These are phyloP conservation scores for Dryomyza anilis DNA, from an alignment of 2,888 invertebrate species.

Conservation along the genomic window DNA sequence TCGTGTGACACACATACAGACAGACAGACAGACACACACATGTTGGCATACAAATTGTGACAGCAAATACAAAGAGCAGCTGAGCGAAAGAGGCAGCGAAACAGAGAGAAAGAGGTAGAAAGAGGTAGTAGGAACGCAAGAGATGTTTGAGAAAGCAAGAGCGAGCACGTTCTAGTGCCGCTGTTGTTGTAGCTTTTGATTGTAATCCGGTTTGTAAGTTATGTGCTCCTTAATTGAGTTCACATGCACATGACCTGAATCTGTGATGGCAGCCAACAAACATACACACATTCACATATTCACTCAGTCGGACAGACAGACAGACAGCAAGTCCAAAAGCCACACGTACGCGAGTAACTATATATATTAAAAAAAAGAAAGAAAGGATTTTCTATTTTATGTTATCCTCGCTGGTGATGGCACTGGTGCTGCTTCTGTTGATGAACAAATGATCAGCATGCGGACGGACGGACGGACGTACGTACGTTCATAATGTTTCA, in stretches of 20 bases:
- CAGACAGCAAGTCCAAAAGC: neutral
- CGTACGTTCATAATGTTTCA: neutral
- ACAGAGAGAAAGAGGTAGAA: neutral
- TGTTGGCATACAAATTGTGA: constrained; percentile 30
- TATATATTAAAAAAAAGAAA: constrained; percentile 2
- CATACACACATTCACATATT: neutral
- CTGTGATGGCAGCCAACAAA: constrained; percentile 40
- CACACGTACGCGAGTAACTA: no score
- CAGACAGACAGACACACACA: constrained; percentile 8
- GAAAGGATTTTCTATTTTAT: constrained; percentile 14
- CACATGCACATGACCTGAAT: constrained; percentile 58
- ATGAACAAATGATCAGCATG: no score
- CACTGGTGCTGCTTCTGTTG: no score
- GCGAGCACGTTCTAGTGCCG: constrained; percentile 2
- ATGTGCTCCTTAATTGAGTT: constrained; percentile 58
- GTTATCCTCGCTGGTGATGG: constrained; percentile 16
- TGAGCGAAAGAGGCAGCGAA: neutral
- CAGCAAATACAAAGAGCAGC: no score
- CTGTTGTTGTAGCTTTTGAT: constrained; percentile 38
- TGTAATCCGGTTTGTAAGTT: constrained; percentile 58
- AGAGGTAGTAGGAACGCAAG: neutral
- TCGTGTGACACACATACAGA: neutral
- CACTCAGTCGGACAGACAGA: no score
- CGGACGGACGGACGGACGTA: neutral
- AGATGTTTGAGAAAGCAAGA: neutral